These are phyloP conservation scores for Ochlodes sylvanus DNA, from an alignment of 2,888 invertebrate species.

Conservation along the genomic window DNA sequence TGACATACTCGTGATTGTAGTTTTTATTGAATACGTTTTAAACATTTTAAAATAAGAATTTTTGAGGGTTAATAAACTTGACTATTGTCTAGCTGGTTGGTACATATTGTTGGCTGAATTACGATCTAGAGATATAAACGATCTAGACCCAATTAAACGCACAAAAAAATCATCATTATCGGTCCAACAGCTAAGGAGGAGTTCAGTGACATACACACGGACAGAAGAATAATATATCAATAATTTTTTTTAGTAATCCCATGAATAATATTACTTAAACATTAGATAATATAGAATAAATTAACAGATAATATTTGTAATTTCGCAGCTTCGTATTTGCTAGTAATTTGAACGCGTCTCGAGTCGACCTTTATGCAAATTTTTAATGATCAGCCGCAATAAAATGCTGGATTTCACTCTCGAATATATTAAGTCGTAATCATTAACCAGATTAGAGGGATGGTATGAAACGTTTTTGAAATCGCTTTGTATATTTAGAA, in stretches of 20 bases:
- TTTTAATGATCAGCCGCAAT: conserved; percentile 21
- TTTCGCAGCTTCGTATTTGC: conserved; percentile 6
- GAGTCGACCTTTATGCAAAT: conserved; percentile 27
- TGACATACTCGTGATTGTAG: background rate
- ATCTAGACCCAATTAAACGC: too few species aligned
- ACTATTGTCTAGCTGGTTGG: too few species aligned
- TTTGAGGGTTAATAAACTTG: too few species aligned
- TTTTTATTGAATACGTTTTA: background rate
- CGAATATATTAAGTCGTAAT: conserved; percentile 20
- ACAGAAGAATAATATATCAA: too few species aligned
- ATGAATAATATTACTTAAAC: too few species aligned
- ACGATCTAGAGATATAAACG: too few species aligned
- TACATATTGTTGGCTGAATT: too few species aligned
- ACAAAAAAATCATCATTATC: too few species aligned
- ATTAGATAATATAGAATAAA: background rate
- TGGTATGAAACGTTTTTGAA: background rate
- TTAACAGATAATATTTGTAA: conserved; percentile 18
- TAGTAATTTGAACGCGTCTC: conserved; percentile 17
- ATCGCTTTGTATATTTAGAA: background rate
- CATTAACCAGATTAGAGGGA: conserved; percentile 19
- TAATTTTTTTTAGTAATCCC: too few species aligned
- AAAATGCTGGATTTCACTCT: conserved; percentile 7
- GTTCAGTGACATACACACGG: too few species aligned
- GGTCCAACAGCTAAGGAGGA: too few species aligned
- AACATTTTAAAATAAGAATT: too few species aligned